phyloP scores from a whole-genome alignment of 2,113 vertebrate genomes.

The Vireo altiloquus region DNA sequence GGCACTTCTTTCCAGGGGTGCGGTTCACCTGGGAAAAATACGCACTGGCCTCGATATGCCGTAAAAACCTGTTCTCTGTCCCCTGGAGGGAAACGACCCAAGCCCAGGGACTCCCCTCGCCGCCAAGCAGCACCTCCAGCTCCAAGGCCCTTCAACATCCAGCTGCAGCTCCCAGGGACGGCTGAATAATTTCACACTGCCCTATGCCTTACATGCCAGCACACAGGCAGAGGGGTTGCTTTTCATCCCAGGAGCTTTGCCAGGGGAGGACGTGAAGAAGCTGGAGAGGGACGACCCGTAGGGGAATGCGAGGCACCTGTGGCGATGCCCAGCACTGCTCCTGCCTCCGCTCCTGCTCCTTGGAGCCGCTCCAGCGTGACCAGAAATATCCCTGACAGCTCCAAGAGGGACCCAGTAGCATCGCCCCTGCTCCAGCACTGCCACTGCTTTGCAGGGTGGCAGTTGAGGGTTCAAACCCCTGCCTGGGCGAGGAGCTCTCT shows the following conservation, averaged over 20 bases:
- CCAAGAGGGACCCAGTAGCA: not conserved
- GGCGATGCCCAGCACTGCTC: not conserved
- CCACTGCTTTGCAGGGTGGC: rapidly evolving
- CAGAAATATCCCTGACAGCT: not conserved
- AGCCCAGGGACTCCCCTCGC: rapidly evolving
- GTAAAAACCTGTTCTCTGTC: not conserved
- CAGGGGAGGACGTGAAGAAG: not conserved
- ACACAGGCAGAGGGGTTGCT: not conserved
- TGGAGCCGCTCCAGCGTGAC: rapidly evolving
- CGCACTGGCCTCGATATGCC: rapidly evolving
- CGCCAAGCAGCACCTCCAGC: not conserved
- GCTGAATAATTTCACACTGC: not conserved
- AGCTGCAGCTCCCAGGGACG: not conserved
- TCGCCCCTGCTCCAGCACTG: rapidly evolving
- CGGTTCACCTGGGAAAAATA: constrained; percentile 13
- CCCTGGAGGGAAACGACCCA: not conserved
- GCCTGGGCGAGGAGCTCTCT: not conserved
- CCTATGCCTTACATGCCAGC: not conserved
- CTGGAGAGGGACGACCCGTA: rapidly evolving
- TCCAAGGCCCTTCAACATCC: not conserved
- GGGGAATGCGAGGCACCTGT: not conserved
- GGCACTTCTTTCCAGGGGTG: not conserved
- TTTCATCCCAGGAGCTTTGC: not conserved
- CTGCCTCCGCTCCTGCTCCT: not conserved
- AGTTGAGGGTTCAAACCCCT: rapidly evolving